A percentile compares a stretch with the other conserved stretches of the same genome.
These are phyloP conservation scores for Percopsis omiscomaycus DNA, from an alignment of 2,797 vertebrate genomes.

Conservation along the genomic window DNA sequence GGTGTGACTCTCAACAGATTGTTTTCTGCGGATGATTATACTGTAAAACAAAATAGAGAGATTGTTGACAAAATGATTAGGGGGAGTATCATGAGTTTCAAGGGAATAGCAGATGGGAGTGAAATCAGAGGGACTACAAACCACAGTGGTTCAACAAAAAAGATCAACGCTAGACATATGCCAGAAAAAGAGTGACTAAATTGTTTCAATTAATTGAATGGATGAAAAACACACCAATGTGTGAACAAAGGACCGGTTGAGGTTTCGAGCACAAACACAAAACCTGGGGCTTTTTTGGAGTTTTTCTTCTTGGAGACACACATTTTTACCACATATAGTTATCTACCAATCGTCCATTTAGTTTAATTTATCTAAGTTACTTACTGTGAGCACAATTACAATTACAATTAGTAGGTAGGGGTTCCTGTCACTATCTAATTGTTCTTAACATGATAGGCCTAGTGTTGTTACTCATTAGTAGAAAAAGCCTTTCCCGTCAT, in stretches of 20 bases:
- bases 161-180: conserved; percentile 49
- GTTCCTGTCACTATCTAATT: no score
- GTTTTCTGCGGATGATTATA: conserved; percentile 43
- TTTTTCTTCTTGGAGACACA: no score
- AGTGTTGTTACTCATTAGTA: neutral
- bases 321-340: no score
- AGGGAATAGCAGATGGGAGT: conserved; percentile 64
- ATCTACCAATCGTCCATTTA: no score
- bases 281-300: no score
- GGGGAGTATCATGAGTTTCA: conserved; percentile 60
- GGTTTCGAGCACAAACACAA: neutral
- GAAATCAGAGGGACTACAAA: conserved; percentile 66
- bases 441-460: neutral
- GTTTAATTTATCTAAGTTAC: no score
- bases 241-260: conserved; percentile 10
- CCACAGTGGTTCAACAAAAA: conserved; percentile 58
- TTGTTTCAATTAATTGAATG: conserved; percentile 50
- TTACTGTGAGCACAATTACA: no score
- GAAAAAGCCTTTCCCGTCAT: neutral
- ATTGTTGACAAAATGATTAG: conserved; percentile 66
- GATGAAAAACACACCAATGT: conserved; percentile 31
- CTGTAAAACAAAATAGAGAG: conserved; percentile 23
- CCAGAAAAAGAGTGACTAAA: conserved; percentile 39
- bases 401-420: no score
- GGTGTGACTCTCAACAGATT: conserved; percentile 42